Conservation (phyloP, 2,888 invertebrate genomes). For the Cosmopolites sordidus region DNA sequence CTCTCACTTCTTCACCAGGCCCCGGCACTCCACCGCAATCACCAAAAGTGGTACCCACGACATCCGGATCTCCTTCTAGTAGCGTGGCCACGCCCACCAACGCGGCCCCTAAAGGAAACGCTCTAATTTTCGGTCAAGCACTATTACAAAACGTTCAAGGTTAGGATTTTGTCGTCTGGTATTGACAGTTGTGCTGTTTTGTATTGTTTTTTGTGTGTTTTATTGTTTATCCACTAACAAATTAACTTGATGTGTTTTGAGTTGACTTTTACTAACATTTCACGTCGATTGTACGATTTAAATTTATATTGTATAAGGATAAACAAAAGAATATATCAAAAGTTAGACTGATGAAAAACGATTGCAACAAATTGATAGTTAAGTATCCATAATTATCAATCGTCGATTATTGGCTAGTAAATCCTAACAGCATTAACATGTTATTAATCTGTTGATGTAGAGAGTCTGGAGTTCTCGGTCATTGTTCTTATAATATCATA, state of each 20-base stretch:
- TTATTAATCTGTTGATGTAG: too few species aligned
- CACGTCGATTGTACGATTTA: too few species aligned
- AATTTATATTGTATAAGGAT: too few species aligned
- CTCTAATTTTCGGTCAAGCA: slow-evolving; percentile 47
- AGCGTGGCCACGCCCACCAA: slow-evolving; percentile 35
- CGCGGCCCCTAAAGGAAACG: slow-evolving; percentile 36
- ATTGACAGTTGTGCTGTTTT: slow-evolving; percentile 5
- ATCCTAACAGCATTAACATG: too few species aligned
- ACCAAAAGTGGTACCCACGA: slow-evolving; percentile 43
- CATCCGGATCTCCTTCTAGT: slow-evolving; percentile 43
- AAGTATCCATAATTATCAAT: too few species aligned
- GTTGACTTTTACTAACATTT: not conserved
- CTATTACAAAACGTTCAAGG: slow-evolving; percentile 51
- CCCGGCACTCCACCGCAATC: slow-evolving; percentile 47
- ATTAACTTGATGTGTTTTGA: not conserved
- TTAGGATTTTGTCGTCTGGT: slow-evolving; percentile 37
- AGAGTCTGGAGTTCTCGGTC: too few species aligned
- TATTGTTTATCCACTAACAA: slow-evolving; percentile 6
- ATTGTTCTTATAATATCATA: too few species aligned
- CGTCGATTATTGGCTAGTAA: too few species aligned
- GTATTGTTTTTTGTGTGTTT: slow-evolving; percentile 4
- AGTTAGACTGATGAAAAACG: too few species aligned
- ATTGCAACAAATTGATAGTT: too few species aligned
- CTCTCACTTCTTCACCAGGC: slow-evolving; percentile 33
- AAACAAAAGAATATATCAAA: too few species aligned